Conservation (phyloP, 2,797 vertebrate genomes). For the Heteromormyrus szaboi region DNA sequence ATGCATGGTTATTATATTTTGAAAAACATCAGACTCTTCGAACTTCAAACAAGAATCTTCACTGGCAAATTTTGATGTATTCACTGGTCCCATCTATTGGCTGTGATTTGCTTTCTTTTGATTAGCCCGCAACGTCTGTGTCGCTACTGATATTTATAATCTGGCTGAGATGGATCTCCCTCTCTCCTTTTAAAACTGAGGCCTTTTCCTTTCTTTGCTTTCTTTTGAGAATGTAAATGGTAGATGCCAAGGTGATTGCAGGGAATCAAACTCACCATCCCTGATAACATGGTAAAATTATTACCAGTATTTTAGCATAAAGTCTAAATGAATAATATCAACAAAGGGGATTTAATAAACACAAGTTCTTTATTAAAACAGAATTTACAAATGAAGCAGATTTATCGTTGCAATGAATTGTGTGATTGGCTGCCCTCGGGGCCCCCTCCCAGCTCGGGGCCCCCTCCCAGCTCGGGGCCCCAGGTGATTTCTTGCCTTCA, state of each 20-base stretch:
- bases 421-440: neutral
- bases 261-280: neutral
- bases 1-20: neutral
- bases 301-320: neutral
- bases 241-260: neutral
- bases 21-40: neutral
- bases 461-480: neutral
- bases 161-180: neutral
- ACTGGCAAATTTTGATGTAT: neutral
- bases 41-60: neutral
- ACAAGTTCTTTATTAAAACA: neutral
- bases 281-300: neutral
- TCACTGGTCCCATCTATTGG: neutral
- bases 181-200: neutral
- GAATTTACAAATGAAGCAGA: neutral
- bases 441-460: neutral
- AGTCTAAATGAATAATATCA: neutral
- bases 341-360: neutral
- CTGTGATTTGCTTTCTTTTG: neutral
- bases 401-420: neutral
- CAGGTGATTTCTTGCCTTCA: neutral
- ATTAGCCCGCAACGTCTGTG: neutral
- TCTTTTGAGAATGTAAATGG: neutral
- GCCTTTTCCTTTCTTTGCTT: neutral
- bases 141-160: neutral